Percentiles rank a stretch among this genome's conserved stretches.
Evolutionary conservation across 2,113 vertebrate genomes (phyloP).

Genomic region (Dissostichus mawsoni): DNA sequence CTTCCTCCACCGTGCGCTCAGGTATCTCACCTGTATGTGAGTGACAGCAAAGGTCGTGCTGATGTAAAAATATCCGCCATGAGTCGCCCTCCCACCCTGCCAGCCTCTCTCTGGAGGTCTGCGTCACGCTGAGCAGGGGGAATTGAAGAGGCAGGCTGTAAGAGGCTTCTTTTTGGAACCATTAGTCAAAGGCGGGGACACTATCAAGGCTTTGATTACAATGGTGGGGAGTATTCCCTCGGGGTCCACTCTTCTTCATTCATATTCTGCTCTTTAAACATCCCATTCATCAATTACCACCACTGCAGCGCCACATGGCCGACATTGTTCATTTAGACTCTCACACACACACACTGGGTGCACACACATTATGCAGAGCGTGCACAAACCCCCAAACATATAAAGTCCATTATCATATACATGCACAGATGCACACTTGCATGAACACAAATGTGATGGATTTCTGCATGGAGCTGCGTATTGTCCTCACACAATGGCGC

Average conservation of each 20-base stretch:
- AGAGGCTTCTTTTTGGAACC: conserved; percentile 58
- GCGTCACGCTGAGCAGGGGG: conserved; percentile 11
- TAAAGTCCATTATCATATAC: conserved; percentile 16
- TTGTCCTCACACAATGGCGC: not conserved
- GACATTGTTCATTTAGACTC: conserved; percentile 40
- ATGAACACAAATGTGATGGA: not conserved
- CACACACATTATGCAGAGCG: conserved; percentile 34
- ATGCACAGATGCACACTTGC: conserved; percentile 6
- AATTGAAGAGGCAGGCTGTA: conserved; percentile 36
- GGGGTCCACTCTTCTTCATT: conserved; percentile 58
- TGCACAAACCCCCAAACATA: conserved; percentile 19
- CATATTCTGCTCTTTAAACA: conserved; percentile 66
- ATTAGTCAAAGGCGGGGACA: conserved; percentile 72
- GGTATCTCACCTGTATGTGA: conserved; percentile 39
- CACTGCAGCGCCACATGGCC: conserved; percentile 22
- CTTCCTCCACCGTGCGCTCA: not conserved
- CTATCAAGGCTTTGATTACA: conserved; percentile 69
- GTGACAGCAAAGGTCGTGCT: conserved; percentile 15
- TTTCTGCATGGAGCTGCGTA: not conserved
- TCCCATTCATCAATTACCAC: conserved; percentile 71
- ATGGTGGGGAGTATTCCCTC: conserved; percentile 45
- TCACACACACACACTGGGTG: not conserved
- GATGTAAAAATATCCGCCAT: not conserved
- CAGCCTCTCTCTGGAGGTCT: conserved; percentile 27
- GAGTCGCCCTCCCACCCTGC: not conserved